phyloP scores from a whole-genome alignment of 2,888 invertebrate species.

The Silvanus unidentatus region DNA sequence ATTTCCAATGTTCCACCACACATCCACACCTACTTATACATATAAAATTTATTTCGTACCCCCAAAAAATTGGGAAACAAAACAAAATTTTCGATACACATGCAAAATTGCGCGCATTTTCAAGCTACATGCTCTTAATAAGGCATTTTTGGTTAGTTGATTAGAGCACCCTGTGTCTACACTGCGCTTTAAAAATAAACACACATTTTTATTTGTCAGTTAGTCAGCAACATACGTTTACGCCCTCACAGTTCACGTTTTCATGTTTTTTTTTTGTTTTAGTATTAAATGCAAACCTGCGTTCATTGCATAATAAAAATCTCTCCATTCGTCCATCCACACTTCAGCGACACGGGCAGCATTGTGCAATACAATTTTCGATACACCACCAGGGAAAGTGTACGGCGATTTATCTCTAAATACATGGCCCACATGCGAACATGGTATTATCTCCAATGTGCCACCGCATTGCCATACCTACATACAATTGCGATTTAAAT shows the following conservation, averaged over 20 bases:
- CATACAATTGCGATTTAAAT: too few relatives aligned
- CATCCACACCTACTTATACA: slow-evolving; percentile 80
- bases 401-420: slow-evolving; percentile 98
- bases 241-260: neutral
- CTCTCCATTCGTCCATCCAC: slow-evolving; percentile 99
- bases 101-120: too few relatives aligned
- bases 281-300: slow-evolving; percentile 73
- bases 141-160: too few relatives aligned
- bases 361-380: slow-evolving; percentile 95
- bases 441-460: slow-evolving; percentile 89
- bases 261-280: neutral
- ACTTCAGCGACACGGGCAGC: slow-evolving; percentile 97
- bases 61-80: neutral
- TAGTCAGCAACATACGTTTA: neutral
- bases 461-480: slow-evolving; percentile 98
- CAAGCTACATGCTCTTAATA: too few relatives aligned
- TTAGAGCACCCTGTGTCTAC: slow-evolving; percentile 3
- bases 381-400: slow-evolving; percentile 97
- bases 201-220: too few relatives aligned
- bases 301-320: slow-evolving; percentile 98
- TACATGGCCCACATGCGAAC: slow-evolving; percentile 95
- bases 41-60: too few relatives aligned
- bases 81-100: neutral
- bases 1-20: slow-evolving; percentile 93
- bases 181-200: neutral